Evolutionary conservation across 2,888 invertebrate species (phyloP).

Genomic region (Rhynchonema sp.): DNA sequence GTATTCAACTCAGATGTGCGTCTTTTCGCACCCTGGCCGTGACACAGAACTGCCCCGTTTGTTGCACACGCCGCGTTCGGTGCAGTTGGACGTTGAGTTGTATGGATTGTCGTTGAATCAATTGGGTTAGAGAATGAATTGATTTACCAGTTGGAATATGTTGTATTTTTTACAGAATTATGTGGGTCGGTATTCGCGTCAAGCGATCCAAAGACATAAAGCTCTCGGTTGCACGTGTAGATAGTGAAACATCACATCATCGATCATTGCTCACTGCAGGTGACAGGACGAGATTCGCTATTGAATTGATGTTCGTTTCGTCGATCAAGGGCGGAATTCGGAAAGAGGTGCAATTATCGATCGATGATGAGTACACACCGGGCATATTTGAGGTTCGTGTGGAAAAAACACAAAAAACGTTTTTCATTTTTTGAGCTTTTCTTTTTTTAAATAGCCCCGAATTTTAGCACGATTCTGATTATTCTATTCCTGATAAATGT

Average conservation of each 20-base stretch:
- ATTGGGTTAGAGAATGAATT: background rate
- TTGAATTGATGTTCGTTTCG: background rate
- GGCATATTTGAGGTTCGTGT: background rate
- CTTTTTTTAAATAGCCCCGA: too few species aligned
- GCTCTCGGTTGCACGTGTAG: too few species aligned
- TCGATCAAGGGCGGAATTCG: background rate
- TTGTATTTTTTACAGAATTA: too few species aligned
- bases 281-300: background rate
- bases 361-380: background rate
- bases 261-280: too few species aligned
- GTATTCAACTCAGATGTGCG: too few species aligned
- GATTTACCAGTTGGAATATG: too few species aligned
- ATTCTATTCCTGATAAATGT: too few species aligned
- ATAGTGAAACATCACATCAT: too few species aligned
- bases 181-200: too few species aligned
- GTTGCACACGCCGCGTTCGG: background rate
- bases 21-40: background rate
- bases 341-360: background rate
- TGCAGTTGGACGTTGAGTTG: background rate
- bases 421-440: background rate
- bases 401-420: background rate
- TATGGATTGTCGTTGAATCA: background rate
- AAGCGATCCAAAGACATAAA: too few species aligned
- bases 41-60: background rate
- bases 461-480: too few species aligned